Percentiles rank a stretch among this genome's conserved stretches.
phyloP scores from a whole-genome alignment of 2,113 vertebrate genomes.

The Ovibos moschatus region DNA sequence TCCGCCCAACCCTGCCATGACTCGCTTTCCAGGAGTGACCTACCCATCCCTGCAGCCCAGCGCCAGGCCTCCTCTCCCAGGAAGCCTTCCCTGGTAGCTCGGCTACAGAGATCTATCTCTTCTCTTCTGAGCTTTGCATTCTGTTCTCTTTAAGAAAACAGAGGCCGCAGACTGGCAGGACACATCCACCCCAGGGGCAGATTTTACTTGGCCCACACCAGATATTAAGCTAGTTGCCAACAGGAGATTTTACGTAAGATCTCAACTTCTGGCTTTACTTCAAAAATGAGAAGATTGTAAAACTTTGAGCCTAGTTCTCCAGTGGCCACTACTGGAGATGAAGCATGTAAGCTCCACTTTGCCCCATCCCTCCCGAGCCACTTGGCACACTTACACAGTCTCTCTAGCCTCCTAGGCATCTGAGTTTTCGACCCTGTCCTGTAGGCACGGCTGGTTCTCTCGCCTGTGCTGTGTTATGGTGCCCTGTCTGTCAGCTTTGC shows the following conservation, averaged over 20 bases:
- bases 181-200: background rate
- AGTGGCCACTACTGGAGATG: background rate
- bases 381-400: accelerated
- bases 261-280: background rate
- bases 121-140: background rate
- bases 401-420: background rate
- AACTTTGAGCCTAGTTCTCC: background rate
- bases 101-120: background rate
- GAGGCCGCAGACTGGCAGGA: conserved; percentile 4
- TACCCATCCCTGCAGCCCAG: background rate
- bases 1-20: background rate
- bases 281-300: background rate
- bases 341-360: background rate
- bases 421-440: background rate
- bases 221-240: conserved; percentile 6
- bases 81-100: background rate
- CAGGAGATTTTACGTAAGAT: conserved; percentile 37
- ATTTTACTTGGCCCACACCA: background rate
- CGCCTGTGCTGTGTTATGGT: background rate
- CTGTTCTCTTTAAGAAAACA: conserved; percentile 15
- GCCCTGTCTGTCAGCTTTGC: background rate
- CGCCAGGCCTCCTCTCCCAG: background rate
- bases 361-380: background rate
- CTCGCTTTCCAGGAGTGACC: background rate
- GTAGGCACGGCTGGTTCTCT: background rate